These are phyloP conservation scores for Botrylloides violaceus DNA, from an alignment of 23 tunicate species.

Conservation along the genomic window DNA sequence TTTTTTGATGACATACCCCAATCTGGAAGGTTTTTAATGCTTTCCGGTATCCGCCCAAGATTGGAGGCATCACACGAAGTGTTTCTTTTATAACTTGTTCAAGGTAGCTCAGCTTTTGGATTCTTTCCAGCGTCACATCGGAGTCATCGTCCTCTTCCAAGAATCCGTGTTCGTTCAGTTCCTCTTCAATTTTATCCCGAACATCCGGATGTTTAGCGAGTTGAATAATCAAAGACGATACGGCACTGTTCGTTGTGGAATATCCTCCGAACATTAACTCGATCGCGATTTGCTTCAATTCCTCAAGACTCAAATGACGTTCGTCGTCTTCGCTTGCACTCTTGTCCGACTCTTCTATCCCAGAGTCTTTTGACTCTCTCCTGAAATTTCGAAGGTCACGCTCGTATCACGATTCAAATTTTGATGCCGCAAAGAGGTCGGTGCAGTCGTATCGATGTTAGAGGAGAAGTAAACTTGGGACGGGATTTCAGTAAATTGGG, in stretches of 20 bases:
- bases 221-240: slow-evolving; percentile 45
- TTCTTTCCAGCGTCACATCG: slow-evolving; percentile 15
- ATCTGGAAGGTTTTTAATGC: slow-evolving; percentile 77
- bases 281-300: slow-evolving; percentile 46
- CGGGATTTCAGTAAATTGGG: too few species aligned
- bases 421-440: too few species aligned
- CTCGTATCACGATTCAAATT: too few species aligned
- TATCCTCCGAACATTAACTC: slow-evolving; percentile 81
- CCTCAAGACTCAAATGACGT: not conserved
- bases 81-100: slow-evolving; percentile 86
- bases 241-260: slow-evolving; percentile 46
- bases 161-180: slow-evolving; percentile 40
- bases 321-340: slow-evolving; percentile 11
- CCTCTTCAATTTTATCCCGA: slow-evolving; percentile 42
- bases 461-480: too few species aligned
- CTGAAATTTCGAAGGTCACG: not conserved
- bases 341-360: slow-evolving; percentile 21
- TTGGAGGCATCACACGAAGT: slow-evolving; percentile 58
- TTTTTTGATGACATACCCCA: too few species aligned
- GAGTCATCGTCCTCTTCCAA: not conserved
- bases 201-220: slow-evolving; percentile 63
- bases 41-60: slow-evolving; percentile 61
- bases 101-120: slow-evolving; percentile 58
- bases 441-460: too few species aligned
- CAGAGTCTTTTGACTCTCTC: slow-evolving; percentile 2